Percentiles rank a stretch among this genome's conserved stretches.
These are phyloP conservation scores for Oconnorella tubifera DNA, from an alignment of 2,888 invertebrate species.

Conservation along the genomic window DNA sequence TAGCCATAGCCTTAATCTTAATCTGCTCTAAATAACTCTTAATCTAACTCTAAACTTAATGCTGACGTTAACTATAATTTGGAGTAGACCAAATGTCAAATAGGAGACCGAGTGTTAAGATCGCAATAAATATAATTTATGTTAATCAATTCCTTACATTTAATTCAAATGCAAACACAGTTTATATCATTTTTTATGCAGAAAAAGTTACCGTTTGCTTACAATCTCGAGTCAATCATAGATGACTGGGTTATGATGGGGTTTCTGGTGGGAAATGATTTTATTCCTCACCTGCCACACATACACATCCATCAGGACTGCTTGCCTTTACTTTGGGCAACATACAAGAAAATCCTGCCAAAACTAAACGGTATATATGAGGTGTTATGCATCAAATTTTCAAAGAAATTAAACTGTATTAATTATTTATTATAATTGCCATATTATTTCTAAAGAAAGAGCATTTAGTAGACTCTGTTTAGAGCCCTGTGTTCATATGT, in stretches of 20 bases:
- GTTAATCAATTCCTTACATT: neutral
- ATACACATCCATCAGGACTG: conserved; percentile 89
- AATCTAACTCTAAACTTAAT: no score
- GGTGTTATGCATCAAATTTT: no score
- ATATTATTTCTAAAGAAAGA: neutral
- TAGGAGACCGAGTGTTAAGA: no score
- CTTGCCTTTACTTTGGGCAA: conserved; percentile 77
- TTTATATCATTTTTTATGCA: conserved; percentile 34
- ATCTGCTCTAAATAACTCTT: no score
- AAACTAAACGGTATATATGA: conserved; percentile 80
- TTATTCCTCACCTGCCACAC: conserved; percentile 91
- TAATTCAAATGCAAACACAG: neutral
- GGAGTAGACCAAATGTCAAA: no score
- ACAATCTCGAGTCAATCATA: conserved; percentile 82
- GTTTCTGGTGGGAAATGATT: conserved; percentile 91
- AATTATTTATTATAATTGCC: no score
- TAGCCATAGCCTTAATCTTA: no score
- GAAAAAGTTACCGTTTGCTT: conserved; percentile 66
- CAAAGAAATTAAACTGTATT: no score
- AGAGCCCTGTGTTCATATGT: conserved; percentile 16
- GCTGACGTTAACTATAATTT: no score
- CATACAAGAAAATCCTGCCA: conserved; percentile 82
- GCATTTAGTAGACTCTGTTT: no score
- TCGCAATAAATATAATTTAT: no score
- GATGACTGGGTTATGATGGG: conserved; percentile 99